phyloP scores from a whole-genome alignment of 2,113 vertebrate genomes.

The Cyrtonyx montezumae region DNA sequence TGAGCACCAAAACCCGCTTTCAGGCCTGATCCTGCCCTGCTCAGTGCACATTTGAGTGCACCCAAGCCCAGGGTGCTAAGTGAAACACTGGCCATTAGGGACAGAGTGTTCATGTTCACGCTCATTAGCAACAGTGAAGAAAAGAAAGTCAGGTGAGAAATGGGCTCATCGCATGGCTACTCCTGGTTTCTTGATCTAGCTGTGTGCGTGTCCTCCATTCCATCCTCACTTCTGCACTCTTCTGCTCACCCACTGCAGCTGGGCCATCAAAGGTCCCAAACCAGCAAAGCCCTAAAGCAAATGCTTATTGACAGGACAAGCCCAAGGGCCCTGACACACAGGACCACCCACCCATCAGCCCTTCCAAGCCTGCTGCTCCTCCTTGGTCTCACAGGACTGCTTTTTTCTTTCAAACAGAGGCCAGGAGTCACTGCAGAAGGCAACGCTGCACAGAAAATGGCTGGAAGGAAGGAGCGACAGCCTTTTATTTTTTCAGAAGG shows the following conservation, averaged over 20 bases:
- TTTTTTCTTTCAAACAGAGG: conserved; percentile 29
- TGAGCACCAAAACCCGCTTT: neutral
- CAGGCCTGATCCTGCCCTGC: neutral
- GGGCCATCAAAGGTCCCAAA: neutral
- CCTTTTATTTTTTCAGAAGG: conserved; percentile 42
- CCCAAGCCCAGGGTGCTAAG: neutral
- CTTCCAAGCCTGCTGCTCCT: neutral
- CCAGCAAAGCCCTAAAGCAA: neutral
- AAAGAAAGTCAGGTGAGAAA: neutral
- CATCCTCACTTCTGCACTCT: neutral
- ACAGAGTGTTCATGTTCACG: accelerated
- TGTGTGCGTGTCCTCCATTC: accelerated
- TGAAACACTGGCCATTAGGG: neutral
- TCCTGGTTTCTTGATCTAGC: neutral
- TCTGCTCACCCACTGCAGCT: neutral
- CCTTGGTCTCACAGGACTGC: neutral
- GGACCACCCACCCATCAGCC: neutral
- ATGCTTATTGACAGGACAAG: neutral
- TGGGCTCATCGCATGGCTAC: neutral
- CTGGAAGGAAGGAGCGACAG: conserved; percentile 81
- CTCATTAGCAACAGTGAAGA: accelerated
- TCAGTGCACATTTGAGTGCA: neutral
- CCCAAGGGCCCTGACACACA: neutral
- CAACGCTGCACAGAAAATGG: conserved; percentile 64
- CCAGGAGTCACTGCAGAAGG: conserved; percentile 73